Percentiles rank a stretch among this genome's conserved stretches.
Conservation (phyloP, 2,797 vertebrate genomes). For the Hyperoplus immaculatus region DNA sequence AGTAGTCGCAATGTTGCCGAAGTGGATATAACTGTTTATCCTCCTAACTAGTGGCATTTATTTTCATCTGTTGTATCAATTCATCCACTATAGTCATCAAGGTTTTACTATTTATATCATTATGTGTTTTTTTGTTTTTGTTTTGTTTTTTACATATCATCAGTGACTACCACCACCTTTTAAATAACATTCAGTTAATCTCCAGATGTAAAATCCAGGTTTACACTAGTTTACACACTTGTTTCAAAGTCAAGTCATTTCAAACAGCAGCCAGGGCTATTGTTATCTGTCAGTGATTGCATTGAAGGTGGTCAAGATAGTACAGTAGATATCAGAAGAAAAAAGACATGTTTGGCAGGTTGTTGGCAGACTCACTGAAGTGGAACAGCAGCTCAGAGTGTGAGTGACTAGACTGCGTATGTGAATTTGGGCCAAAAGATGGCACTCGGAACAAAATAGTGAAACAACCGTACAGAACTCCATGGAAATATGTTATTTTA, state of each 20-base stretch:
- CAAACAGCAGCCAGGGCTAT: constrained; percentile 5
- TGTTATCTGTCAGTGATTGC: not conserved
- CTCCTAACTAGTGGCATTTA: too few species aligned
- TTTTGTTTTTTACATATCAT: not conserved
- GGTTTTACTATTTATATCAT: too few species aligned
- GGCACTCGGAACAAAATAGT: not conserved
- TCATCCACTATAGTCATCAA: not conserved
- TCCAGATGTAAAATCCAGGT: not conserved
- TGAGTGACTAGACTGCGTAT: not conserved
- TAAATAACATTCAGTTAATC: not conserved
- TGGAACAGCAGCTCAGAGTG: constrained; percentile 30
- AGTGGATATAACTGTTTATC: not conserved
- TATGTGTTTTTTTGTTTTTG: too few species aligned
- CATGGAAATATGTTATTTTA: not conserved
- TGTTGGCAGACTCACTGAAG: constrained; percentile 47
- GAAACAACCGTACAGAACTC: not conserved
- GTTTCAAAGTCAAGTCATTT: constrained; percentile 6
- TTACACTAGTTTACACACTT: not conserved
- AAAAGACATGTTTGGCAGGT: constrained; percentile 44
- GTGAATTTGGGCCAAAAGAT: not conserved
- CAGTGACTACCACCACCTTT: not conserved
- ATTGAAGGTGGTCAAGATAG: constrained; percentile 16
- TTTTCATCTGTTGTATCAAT: too few species aligned
- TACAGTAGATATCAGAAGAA: constrained; percentile 12
- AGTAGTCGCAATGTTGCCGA: not conserved